These are phyloP conservation scores for Orbicella faveolata DNA, from an alignment of 64 coral and sea anemone species.

Conservation along the genomic window DNA sequence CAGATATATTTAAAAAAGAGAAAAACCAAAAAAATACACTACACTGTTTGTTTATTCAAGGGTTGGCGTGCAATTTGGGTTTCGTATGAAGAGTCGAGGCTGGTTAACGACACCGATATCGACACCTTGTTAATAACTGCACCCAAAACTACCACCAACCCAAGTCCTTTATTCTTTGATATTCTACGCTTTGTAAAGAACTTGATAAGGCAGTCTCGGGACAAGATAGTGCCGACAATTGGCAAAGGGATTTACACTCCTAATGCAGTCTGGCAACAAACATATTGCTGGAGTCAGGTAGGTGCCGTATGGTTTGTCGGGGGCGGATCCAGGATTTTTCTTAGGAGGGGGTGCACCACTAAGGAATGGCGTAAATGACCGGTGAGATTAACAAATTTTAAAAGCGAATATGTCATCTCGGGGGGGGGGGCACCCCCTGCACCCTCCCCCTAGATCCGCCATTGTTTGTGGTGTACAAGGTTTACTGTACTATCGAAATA, in stretches of 20 bases:
- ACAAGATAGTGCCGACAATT: conserved; percentile 6
- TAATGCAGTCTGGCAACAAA: not conserved
- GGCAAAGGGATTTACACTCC: not conserved
- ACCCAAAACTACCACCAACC: not conserved
- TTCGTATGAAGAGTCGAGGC: not conserved
- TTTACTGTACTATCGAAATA: too few relatives aligned
- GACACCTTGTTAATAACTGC: not conserved
- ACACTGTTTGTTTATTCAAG: not conserved
- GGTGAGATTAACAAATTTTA: too few relatives aligned
- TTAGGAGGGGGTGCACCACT: too few relatives aligned
- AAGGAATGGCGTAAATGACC: too few relatives aligned
- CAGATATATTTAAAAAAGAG: too few relatives aligned
- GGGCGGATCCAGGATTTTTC: too few relatives aligned
- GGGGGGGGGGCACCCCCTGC: too few relatives aligned
- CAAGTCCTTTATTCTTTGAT: not conserved
- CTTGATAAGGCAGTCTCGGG: not conserved
- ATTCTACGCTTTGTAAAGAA: not conserved
- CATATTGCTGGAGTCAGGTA: not conserved
- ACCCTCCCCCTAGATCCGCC: too few relatives aligned
- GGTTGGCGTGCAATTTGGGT: conserved; percentile 10
- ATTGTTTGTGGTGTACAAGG: too few relatives aligned
- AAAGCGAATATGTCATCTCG: too few relatives aligned
- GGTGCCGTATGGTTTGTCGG: too few relatives aligned
- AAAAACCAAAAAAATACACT: not conserved
- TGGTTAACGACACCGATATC: not conserved